A percentile compares a stretch with the other conserved stretches of the same genome.
These are phyloP conservation scores for Taxidea taxus DNA, from an alignment of 2,113 vertebrate genomes.

Conservation along the genomic window DNA sequence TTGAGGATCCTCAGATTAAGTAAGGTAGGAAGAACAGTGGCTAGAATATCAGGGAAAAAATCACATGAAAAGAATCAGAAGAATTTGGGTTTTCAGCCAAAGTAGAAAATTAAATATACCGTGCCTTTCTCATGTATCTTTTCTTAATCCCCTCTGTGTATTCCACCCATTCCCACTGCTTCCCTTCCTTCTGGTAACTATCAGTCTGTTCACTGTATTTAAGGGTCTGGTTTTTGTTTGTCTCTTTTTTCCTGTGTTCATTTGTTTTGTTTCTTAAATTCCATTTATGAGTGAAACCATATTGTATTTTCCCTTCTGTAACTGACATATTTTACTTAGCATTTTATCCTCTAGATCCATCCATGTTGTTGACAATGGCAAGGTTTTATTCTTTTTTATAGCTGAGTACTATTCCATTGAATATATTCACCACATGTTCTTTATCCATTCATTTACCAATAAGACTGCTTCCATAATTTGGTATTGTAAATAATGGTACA, in stretches of 20 bases:
- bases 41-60: background rate
- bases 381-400: background rate
- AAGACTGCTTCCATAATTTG: background rate
- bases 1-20: background rate
- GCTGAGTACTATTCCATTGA: background rate
- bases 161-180: background rate
- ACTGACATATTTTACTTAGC: background rate
- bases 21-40: background rate
- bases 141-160: background rate
- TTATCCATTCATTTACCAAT: background rate
- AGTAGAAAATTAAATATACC: background rate
- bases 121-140: background rate
- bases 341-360: background rate
- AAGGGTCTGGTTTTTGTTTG: background rate
- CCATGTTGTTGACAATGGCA: background rate
- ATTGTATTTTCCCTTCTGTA: background rate
- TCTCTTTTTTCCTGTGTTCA: background rate
- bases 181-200: background rate
- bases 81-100: background rate
- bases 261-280: background rate
- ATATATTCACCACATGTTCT: background rate
- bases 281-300: background rate
- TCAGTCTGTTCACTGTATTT: background rate
- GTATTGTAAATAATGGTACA: background rate
- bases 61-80: background rate